phyloP scores from a whole-genome alignment of 2,888 invertebrate genomes.

The Branchellion lobata region DNA sequence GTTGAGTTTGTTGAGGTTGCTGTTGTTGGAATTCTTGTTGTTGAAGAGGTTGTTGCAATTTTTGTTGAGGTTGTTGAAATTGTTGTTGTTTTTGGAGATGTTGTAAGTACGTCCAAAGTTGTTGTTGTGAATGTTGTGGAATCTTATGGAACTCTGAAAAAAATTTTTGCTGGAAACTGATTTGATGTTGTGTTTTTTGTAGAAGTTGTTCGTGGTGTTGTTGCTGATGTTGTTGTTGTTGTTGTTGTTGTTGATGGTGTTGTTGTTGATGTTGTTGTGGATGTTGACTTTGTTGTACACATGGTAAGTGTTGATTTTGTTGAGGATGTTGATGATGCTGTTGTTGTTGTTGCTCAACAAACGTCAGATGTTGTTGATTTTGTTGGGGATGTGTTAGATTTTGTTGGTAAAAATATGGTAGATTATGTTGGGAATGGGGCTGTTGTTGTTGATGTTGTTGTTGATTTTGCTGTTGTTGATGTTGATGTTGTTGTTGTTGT shows the following conservation, averaged over 20 bases:
- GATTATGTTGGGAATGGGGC: not conserved
- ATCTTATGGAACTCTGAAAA: too few relatives aligned
- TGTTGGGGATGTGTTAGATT: not conserved
- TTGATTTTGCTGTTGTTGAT: not conserved
- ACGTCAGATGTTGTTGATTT: slow-evolving; percentile 14
- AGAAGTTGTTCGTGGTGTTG: not conserved
- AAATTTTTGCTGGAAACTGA: too few relatives aligned
- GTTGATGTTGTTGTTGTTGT: not conserved
- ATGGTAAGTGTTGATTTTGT: not conserved
- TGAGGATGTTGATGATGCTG: not conserved
- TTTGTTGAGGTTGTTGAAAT: too few relatives aligned
- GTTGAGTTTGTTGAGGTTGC: too few relatives aligned
- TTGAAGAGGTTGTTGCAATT: too few relatives aligned
- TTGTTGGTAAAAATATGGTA: not conserved
- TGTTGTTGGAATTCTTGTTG: too few relatives aligned
- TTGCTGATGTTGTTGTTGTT: not conserved
- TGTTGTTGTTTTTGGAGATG: too few relatives aligned
- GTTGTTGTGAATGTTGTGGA: too few relatives aligned
- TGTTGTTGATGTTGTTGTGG: not conserved
- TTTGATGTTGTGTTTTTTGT: too few relatives aligned
- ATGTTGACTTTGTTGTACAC: not conserved
- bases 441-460: not conserved
- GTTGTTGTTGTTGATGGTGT: not conserved
- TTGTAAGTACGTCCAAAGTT: too few relatives aligned
- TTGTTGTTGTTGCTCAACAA: too few relatives aligned